Evolutionary conservation across 2,888 invertebrate species (phyloP).

Genomic region (Zhuqinia jingwanae): DNA sequence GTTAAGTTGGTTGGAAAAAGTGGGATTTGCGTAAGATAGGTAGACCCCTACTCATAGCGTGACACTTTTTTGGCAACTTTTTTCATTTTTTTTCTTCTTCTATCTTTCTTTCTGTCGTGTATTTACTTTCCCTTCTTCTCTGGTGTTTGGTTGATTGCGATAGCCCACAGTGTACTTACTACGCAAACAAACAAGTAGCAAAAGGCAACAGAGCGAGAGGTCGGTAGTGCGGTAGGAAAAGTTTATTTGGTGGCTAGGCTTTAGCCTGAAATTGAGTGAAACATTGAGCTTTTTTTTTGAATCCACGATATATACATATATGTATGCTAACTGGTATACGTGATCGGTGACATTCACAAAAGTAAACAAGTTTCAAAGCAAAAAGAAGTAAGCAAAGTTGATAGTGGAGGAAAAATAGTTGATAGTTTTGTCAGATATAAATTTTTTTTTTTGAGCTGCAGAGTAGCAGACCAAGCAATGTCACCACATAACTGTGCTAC

Average conservation of each 20-base stretch:
- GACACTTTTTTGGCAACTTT: conserved; percentile 65
- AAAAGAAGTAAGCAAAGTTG: too few species aligned
- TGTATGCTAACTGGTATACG: too few species aligned
- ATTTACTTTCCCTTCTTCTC: conserved; percentile 47
- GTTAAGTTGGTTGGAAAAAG: conserved; percentile 55
- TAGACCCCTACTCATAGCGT: conserved; percentile 22
- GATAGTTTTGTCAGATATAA: background rate
- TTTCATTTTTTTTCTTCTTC: conserved; percentile 2
- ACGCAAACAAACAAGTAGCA: conserved; percentile 26
- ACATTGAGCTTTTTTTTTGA: background rate
- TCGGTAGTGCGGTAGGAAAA: background rate
- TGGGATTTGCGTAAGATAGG: background rate
- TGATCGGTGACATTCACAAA: background rate
- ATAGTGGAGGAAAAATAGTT: background rate
- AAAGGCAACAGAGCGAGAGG: background rate
- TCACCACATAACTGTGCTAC: conserved; percentile 37
- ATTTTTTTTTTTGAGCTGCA: too few species aligned
- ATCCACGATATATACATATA: too few species aligned
- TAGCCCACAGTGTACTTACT: too few species aligned
- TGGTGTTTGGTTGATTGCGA: too few species aligned
- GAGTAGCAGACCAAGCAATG: background rate
- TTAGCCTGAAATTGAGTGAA: conserved; percentile 27
- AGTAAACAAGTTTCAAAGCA: background rate
- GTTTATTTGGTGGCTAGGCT: conserved; percentile 31
- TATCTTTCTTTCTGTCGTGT: conserved; percentile 35